Evolutionary conservation across 2,113 vertebrate species (phyloP).

Genomic region (Nycticryphes semicollaris): DNA sequence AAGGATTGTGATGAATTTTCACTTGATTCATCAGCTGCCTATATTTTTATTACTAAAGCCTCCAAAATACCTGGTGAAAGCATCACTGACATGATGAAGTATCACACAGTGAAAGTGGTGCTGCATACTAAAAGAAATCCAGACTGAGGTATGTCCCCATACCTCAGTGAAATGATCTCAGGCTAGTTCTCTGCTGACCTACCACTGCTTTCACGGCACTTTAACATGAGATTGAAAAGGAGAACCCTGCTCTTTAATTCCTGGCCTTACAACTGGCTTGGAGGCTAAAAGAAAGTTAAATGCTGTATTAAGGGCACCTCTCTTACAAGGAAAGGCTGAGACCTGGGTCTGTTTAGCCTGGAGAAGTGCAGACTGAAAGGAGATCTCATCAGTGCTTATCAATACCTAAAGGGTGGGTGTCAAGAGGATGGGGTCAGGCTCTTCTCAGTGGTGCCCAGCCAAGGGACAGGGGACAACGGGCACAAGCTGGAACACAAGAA

Average conservation of each 20-base stretch:
- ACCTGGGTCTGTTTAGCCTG: neutral
- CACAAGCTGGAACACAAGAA: neutral
- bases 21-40: constrained; percentile 36
- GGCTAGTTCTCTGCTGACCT: neutral
- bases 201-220: neutral
- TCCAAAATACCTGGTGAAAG: neutral
- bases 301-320: neutral
- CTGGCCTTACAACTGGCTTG: neutral
- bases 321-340: neutral
- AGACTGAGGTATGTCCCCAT: neutral
- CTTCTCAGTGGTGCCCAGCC: neutral
- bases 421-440: neutral
- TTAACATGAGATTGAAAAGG: neutral
- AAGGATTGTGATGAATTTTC: constrained; percentile 49
- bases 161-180: neutral
- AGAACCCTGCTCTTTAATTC: neutral
- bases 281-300: neutral
- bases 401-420: neutral
- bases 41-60: constrained; percentile 10
- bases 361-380: neutral
- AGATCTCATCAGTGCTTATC: neutral
- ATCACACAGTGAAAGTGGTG: neutral
- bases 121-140: neutral
- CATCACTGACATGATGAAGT: neutral
- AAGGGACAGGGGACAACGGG: neutral